These are phyloP conservation scores for Chorisops tibialis DNA, from an alignment of 2,888 invertebrate species.

Conservation along the genomic window DNA sequence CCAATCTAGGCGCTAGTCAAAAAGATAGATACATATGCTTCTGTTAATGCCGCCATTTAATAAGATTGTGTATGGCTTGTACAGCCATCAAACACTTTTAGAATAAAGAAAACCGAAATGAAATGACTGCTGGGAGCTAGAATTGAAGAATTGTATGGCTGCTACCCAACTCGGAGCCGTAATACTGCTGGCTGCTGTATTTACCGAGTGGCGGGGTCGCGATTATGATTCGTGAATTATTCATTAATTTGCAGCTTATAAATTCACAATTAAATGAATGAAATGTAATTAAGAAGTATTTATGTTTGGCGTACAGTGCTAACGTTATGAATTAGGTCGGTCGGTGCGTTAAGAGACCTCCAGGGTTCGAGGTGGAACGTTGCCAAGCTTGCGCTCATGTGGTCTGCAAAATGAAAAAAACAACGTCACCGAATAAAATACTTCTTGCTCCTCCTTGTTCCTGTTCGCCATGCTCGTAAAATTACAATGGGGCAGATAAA, in stretches of 20 bases:
- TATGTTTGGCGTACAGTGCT: constrained; percentile 7
- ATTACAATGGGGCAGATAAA: too few relatives aligned
- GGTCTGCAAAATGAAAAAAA: too few relatives aligned
- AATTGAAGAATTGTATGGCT: too few relatives aligned
- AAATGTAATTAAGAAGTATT: constrained; percentile 26
- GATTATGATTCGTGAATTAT: constrained; percentile 26
- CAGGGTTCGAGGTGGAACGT: too few relatives aligned
- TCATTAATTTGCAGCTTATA: constrained; percentile 26
- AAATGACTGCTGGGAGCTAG: not conserved
- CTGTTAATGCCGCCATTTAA: not conserved
- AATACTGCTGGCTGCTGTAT: not conserved
- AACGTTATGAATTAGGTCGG: constrained; percentile 12
- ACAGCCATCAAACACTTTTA: not conserved
- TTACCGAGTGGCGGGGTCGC: constrained; percentile 2
- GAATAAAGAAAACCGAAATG: constrained; percentile 2
- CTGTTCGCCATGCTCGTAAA: too few relatives aligned
- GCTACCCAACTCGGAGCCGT: not conserved
- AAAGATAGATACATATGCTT: constrained; percentile 4
- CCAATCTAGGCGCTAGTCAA: constrained; percentile 1
- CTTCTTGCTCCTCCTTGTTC: too few relatives aligned
- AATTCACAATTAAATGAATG: constrained; percentile 25
- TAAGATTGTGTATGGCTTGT: not conserved
- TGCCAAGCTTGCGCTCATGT: too few relatives aligned
- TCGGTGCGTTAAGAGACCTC: too few relatives aligned
- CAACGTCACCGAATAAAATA: too few relatives aligned